Evolutionary conservation across 1,140 invertebrate species (phyloP), one percentile per base, ranked within the genome.

Genomic region (Hylaeus anthracinus): DNA sequence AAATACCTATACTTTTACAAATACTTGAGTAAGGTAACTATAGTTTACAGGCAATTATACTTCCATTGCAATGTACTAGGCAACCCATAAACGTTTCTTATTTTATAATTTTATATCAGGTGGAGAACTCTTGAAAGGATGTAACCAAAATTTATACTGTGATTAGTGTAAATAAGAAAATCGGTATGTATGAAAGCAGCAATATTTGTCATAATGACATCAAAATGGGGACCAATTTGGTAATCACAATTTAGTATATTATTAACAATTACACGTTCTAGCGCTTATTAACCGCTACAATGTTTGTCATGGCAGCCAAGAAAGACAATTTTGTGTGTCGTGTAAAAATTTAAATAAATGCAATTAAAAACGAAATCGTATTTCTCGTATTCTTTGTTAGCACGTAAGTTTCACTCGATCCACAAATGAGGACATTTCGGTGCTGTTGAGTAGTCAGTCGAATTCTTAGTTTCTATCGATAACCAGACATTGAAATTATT

Each of bases 381-480:
- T n/a, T 26, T 43, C 5, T 48, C 2, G 43, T 0, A 3, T 48
- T 1, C 12, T 26, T 58, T 12, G 5, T 14, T 9, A 41, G 39
- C 5, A 43, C 15, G 14, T 65, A 37, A 3, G 37, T 48, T 14
- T 37, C 14, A 56, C 5, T 39, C 55, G 14, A 15, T 26, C 55
- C 12, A 26, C 26, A 67, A 67, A 67, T 15, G 45, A 1, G 37
- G n/a, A 66, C 55, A 43, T 56, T 76, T 76, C 43, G 6, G 10
- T 45, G 26, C 45, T 15, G 37, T 26, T n/a, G 9, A 77, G 39
- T 53, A 37, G 53, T 64, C 69, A 63, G 48, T 63, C 39, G 15
- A 39, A 72, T 72, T 72, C 56, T 78, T 72, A 61, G 37, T 72
- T 72, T 53, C 75, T 71, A 77, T 26, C 3, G 26, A 43, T 77